A percentile compares a stretch with the other conserved stretches of the same genome.
phyloP scores from a whole-genome alignment of 2,113 vertebrate species.

The Menura novaehollandiae region DNA sequence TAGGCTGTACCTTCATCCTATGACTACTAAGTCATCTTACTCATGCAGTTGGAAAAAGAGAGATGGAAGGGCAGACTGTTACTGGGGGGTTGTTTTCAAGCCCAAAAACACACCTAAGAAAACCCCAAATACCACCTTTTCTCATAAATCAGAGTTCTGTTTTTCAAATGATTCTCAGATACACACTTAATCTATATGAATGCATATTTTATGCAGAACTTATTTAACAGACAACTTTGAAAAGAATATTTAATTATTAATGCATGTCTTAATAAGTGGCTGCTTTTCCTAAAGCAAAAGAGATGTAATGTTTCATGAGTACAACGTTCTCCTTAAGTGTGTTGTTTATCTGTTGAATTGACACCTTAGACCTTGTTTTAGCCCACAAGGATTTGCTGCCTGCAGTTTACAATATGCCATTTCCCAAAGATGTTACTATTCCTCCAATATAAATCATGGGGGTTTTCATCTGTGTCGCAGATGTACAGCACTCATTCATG shows the following conservation, averaged over 20 bases:
- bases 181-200: not conserved
- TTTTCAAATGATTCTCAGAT: not conserved
- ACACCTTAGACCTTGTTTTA: not conserved
- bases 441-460: not conserved
- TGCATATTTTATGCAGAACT: not conserved
- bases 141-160: not conserved
- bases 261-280: not conserved
- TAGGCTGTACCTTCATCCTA: not conserved
- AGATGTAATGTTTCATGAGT: not conserved
- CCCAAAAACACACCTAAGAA: not conserved
- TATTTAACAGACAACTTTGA: not conserved
- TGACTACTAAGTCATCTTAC: not conserved
- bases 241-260: not conserved
- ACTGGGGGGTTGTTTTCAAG: not conserved
- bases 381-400: not conserved
- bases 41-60: not conserved
- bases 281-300: not conserved
- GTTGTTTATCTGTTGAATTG: not conserved
- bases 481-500: slow-evolving; percentile 29
- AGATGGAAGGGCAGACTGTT: not conserved
- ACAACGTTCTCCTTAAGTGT: not conserved
- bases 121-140: not conserved
- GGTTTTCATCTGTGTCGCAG: slow-evolving; percentile 6
- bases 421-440: not conserved
- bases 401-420: not conserved